Base-by-base conservation (phyloP, 2,888 invertebrate genomes). In the Lepetodrilus schrolli region DNA sequence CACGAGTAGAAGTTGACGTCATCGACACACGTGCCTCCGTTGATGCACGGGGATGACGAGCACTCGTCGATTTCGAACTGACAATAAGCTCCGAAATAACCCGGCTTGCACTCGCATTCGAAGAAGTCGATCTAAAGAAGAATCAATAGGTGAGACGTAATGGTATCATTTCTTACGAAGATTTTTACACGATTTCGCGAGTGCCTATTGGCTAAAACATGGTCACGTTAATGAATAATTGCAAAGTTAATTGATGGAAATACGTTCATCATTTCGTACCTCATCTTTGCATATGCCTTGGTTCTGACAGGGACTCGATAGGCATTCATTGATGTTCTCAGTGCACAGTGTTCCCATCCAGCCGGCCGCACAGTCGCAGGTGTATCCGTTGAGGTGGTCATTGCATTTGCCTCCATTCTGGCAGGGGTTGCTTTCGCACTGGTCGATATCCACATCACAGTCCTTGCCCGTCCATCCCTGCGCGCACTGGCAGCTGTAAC, bases 1-100 rank as follows among this genome's bases (percentile, higher is more conserved):
- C 68, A 68, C 13, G 68, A 68, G 68, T 68, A 68, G 47, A 68
- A 68, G 68, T 68, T 68, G 68, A 68, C 30, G 68, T 68, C 68
- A 23, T 68, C 68, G n/a, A 43, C 26, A 26, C 68, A 68, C 1
- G 68, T 68, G 20, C 13, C 68, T 21, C 68, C 68, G 26, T 68
- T 38, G n/a, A 43, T 21, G 34, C 68, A 68, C 17, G 68, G 68
- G 2, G n/a, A 23, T n/a, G 68, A 68, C 10, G 20, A 43, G 10
- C 68, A 68, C n/a, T 68, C 68, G 23, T 68, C n/a, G 43, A 47
- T 68, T 7, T 68, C 68, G 26, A 68, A 68, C 68, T 68, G 68
- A 17, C 68, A 68, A 30, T 68, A 68, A 1, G 23, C 47, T 17
- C 68, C 68, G n/a, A 13, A 68, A 23, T 68, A 68, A n/a, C 68